These are phyloP conservation scores for Odontomachus brunneus DNA, from an alignment of 1,140 invertebrate genomes.

Conservation along the genomic window DNA sequence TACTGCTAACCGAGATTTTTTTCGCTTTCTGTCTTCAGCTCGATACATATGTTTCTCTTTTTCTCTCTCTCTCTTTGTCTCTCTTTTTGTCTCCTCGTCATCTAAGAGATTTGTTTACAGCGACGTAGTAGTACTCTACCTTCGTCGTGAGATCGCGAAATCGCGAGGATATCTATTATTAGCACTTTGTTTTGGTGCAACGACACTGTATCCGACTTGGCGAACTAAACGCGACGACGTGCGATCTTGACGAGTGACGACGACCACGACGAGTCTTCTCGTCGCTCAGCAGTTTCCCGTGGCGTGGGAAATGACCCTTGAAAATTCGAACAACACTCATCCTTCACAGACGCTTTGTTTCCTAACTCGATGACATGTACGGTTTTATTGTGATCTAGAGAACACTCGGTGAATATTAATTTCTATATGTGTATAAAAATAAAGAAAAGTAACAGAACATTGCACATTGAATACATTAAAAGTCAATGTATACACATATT, in stretches of 20 bases:
- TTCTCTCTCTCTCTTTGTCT: background rate
- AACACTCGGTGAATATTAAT: background rate
- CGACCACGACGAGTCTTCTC: background rate
- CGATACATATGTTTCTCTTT: background rate
- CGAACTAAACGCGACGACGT: background rate
- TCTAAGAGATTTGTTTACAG: background rate
- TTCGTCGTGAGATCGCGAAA: slow-evolving; percentile 49
- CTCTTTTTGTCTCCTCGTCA: background rate
- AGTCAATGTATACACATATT: background rate
- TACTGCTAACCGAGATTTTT: background rate
- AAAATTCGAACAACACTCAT: background rate
- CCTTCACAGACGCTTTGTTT: background rate
- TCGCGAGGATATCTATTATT: slow-evolving; percentile 63
- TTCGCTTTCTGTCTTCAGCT: background rate
- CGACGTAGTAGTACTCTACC: slow-evolving; percentile 4
- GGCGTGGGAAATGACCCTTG: background rate
- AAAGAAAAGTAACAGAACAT: background rate
- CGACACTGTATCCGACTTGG: slow-evolving; percentile 45
- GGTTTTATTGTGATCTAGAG: background rate
- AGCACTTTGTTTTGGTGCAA: slow-evolving; percentile 72
- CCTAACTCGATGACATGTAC: background rate
- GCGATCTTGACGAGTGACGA: background rate
- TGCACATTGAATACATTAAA: background rate
- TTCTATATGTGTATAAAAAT: background rate
- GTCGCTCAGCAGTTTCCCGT: background rate